These are phyloP conservation scores for Ganaspis brasiliensis DNA, from an alignment of 2,888 invertebrate species.

Conservation along the genomic window DNA sequence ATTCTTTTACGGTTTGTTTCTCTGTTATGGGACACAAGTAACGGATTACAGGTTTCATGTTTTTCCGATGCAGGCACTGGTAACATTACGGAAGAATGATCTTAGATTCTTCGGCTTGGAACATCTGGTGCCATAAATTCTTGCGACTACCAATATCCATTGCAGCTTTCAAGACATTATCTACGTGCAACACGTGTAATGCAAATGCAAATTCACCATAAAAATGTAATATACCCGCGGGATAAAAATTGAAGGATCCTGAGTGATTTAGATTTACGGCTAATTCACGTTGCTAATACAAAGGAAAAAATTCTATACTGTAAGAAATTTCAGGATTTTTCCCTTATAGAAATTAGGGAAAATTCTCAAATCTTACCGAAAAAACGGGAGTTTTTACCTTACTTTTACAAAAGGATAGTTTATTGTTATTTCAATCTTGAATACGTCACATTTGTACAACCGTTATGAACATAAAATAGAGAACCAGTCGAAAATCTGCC, in stretches of 20 bases:
- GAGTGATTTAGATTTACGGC: not conserved
- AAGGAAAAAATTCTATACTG: too few relatives aligned
- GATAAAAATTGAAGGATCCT: not conserved
- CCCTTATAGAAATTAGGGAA: too few relatives aligned
- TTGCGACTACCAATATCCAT: conserved; percentile 37
- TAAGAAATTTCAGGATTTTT: too few relatives aligned
- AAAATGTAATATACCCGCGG: not conserved
- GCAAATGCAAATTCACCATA: not conserved
- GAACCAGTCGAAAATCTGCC: too few relatives aligned
- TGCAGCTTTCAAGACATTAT: conserved; percentile 1
- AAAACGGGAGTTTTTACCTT: too few relatives aligned
- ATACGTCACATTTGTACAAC: too few relatives aligned
- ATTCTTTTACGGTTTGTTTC: conserved; percentile 25
- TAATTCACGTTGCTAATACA: not conserved
- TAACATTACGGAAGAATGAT: conserved; percentile 28
- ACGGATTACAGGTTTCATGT: conserved; percentile 21
- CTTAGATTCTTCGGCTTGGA: conserved; percentile 27
- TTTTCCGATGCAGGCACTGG: conserved; percentile 34
- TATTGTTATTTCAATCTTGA: too few relatives aligned
- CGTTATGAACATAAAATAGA: too few relatives aligned
- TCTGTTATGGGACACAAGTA: conserved; percentile 20
- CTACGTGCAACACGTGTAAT: conserved; percentile 2
- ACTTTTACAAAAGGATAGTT: too few relatives aligned
- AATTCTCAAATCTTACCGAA: too few relatives aligned
- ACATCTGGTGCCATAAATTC: conserved; percentile 30